Base-by-base conservation (phyloP, 30 jellyfish, hydroid and myxozoan genomes). In the Phacellophora camtschatica region DNA sequence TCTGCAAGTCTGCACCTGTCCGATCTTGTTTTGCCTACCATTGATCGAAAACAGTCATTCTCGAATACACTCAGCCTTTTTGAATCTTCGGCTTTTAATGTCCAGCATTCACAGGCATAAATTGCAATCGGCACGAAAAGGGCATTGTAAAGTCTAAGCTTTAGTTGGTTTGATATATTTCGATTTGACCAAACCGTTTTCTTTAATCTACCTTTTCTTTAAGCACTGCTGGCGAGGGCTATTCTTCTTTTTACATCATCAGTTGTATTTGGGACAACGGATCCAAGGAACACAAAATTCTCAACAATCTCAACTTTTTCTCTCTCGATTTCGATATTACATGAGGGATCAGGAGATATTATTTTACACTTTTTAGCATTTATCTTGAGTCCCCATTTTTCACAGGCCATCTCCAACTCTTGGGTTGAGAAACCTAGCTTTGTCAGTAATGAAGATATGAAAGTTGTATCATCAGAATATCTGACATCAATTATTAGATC, bases 61-160 rank as follows among this genome's bases (percentile, higher is more conserved):
- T 70, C 84, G 24, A 70, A 36, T 32, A 15, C 24, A 12, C 18
- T 24, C 23, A 39, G 71, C 24, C 6, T 70, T 16, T 31, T 11
- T 34, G 87, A 19, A 43, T n/a, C n/a, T 43, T 43, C n/a, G n/a
- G 56, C 56, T 43, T n/a, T 43, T 12, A 43, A n/a, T 43, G 84
- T 77, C 89, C 89, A 77, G 3, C 50, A 30, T 36, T 77, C 86
- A 2, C 86, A 77, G 4, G 89, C 85, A 36, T 77, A 57, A 1
- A 42, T 63, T 12, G 86, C 89, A 61, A 77, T 77, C 39, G 84
- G 85, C 12, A 77, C 48, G n/a, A 77, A 57, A 8, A 57, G 76
- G 16, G 85, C 87, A 30, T 59, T 77, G 25, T 77, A 77, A 8
- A 77, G 70, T 25, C 84, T 53, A 22, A 42, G 50, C 27, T 77